Base-by-base conservation (phyloP, 2,888 invertebrate genomes). In the Rhogogaster chlorosoma region DNA sequence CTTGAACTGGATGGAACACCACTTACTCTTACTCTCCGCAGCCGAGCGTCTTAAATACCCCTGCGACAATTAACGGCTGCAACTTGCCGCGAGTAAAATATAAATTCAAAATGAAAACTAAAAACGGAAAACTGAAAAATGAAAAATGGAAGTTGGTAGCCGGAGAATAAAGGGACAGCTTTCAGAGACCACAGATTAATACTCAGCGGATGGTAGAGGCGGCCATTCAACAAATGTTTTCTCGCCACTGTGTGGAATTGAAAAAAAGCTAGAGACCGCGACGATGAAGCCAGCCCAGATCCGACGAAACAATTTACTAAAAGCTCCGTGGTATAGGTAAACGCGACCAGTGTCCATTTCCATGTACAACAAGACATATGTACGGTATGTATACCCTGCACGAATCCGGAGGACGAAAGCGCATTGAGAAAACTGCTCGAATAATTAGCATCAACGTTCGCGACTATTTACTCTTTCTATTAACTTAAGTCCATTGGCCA, bases 271-370 rank as follows among this genome's bases (percentile, higher is more conserved):
- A 70, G 3, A 70, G 70, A 36, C 32, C 70, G n/a, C 36, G 70
- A 70, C 36, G 70, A 70, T 70, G 36, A 70, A 36, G 36, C 70
- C 32, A 32, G 36, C n/a, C 70, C 70, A n/a, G 70, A 36, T 29
- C 70, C 32, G 70, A 32, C 75, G 75, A 75, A 75, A 75, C 75
- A 75, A 75, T 75, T 45, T 75, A 75, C 75, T 75, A 75, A 75
- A 75, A 75, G 75, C 75, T 49, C 53, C 12, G 45, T 12, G 26
- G 75, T n/a, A 75, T 75, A 22, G 26, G n/a, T 15, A 75, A 29
- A 15, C 49, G 15, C 22, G 42, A 42, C 75, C 42, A 75, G 7
- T 75, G 75, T 75, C 49, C 49, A 75, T 75, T 75, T 70, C 4
- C 42, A 29, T 75, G 15, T 61, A 61, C 61, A 12, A 61, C 22